A percentile compares a stretch with the other conserved stretches of the same genome.
Evolutionary conservation across 2,797 vertebrate genomes (phyloP).

Genomic region (Helicolenus hilgendorfi): DNA sequence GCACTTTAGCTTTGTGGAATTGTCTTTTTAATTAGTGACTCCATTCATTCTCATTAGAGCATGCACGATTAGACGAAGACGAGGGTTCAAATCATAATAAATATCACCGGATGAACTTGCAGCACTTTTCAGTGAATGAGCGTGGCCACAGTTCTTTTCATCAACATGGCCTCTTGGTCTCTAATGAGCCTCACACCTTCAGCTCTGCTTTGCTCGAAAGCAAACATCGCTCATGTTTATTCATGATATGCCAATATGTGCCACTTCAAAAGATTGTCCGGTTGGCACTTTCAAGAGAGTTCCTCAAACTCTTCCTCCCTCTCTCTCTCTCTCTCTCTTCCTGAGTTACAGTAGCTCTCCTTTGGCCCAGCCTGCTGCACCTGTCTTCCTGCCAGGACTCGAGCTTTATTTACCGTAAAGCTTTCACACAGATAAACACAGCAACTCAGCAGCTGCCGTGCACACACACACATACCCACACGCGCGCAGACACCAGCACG

Average conservation of each 20-base stretch:
- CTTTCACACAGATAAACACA: conserved; percentile 81
- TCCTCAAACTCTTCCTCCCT: background rate
- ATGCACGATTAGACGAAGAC: conserved; percentile 19
- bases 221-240: conserved; percentile 79
- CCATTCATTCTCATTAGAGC: conserved; percentile 23
- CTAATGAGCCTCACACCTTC: conserved; percentile 75
- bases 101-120: conserved; percentile 29
- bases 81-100: conserved; percentile 49
- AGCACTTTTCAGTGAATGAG: conserved; percentile 40
- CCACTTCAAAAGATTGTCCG: conserved; percentile 85
- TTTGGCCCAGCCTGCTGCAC: conserved; percentile 72
- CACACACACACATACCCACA: conserved; percentile 12
- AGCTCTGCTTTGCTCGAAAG: conserved; percentile 65
- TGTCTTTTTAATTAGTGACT: conserved; percentile 60
- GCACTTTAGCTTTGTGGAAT: conserved; percentile 25
- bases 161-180: conserved; percentile 58
- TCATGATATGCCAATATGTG: conserved; percentile 82
- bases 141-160: conserved; percentile 47
- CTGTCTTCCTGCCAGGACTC: conserved; percentile 78
- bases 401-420: conserved; percentile 83
- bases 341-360: conserved; percentile 73
- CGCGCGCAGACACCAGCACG: conserved; percentile 16
- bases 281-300: conserved; percentile 69
- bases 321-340: conserved; percentile 31
- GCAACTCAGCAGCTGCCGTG: conserved; percentile 59